Conservation (phyloP, 1,140 invertebrate species). For the Drosophila azteca region DNA sequence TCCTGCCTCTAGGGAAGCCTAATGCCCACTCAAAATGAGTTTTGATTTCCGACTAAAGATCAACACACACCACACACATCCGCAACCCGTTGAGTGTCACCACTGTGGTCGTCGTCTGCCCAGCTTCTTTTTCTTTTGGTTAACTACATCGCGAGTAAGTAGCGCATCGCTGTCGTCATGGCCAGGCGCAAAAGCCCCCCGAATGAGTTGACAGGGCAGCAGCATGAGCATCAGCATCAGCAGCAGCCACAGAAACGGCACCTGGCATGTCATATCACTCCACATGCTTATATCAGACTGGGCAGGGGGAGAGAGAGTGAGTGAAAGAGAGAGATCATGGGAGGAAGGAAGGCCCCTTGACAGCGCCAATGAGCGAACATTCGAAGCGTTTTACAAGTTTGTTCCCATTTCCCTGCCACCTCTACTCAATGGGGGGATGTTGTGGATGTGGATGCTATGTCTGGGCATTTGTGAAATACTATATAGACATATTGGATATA, state of each 20-base stretch:
- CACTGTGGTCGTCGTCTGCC: slow-evolving; percentile 22
- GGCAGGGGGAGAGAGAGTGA: not conserved
- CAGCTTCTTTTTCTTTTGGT: slow-evolving; percentile 25
- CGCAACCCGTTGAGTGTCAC: slow-evolving; percentile 70
- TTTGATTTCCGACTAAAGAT: slow-evolving; percentile 70
- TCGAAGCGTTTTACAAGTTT: slow-evolving; percentile 83
- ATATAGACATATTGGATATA: slow-evolving; percentile 79
- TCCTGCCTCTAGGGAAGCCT: slow-evolving; percentile 7
- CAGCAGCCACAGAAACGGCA: slow-evolving; percentile 53
- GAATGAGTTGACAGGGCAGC: slow-evolving; percentile 65
- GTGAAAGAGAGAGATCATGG: slow-evolving; percentile 5
- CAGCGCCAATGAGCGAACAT: slow-evolving; percentile 83
- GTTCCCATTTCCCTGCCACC: slow-evolving; percentile 71
- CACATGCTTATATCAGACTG: slow-evolving; percentile 44
- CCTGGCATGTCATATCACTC: slow-evolving; percentile 82
- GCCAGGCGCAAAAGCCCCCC: slow-evolving; percentile 59
- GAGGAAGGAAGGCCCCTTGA: slow-evolving; percentile 56
- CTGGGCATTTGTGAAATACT: slow-evolving; percentile 70
- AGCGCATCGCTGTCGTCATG: slow-evolving; percentile 70
- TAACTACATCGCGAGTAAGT: slow-evolving; percentile 66
- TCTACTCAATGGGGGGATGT: slow-evolving; percentile 34
- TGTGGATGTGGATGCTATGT: slow-evolving; percentile 32
- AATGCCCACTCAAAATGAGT: slow-evolving; percentile 28
- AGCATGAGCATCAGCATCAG: too few species aligned
- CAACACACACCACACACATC: slow-evolving; percentile 34